phyloP scores from a whole-genome alignment of 2,888 invertebrate species.

The Monoplex corrugatus region DNA sequence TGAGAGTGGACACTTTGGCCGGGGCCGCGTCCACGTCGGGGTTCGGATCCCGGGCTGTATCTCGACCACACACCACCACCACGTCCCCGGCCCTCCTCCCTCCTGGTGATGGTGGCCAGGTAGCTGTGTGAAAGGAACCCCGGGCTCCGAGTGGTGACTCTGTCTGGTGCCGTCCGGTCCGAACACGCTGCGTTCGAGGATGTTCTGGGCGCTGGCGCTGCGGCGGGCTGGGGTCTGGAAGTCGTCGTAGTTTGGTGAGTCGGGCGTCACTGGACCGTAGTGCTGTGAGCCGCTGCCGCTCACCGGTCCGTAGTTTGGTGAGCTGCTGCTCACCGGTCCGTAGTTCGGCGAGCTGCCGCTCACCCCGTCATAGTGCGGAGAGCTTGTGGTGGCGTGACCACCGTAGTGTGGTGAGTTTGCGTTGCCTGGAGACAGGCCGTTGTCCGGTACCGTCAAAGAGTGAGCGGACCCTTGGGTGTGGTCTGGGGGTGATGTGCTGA shows the following conservation, averaged over 20 bases:
- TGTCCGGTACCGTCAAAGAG: background rate
- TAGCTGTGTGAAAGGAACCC: background rate
- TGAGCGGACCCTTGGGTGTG: background rate
- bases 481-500: background rate
- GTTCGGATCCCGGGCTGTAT: background rate
- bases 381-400: background rate
- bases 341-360: background rate
- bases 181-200: conserved; percentile 42
- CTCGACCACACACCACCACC: background rate
- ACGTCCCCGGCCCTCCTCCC: background rate
- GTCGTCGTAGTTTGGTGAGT: conserved; percentile 1
- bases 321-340: background rate
- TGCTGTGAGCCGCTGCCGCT: background rate
- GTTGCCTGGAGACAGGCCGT: background rate
- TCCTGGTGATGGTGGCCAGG: conserved; percentile 29
- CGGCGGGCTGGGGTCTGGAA: conserved; percentile 41
- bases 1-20: conserved; percentile 64
- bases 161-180: background rate
- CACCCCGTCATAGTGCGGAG: background rate
- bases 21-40: background rate
- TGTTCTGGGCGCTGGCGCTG: conserved; percentile 56
- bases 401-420: background rate
- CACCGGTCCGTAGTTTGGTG: background rate
- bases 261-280: background rate
- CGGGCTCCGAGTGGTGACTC: conserved; percentile 34